Conservation (phyloP, 2,113 vertebrate genomes). For the Caracal caracal region DNA sequence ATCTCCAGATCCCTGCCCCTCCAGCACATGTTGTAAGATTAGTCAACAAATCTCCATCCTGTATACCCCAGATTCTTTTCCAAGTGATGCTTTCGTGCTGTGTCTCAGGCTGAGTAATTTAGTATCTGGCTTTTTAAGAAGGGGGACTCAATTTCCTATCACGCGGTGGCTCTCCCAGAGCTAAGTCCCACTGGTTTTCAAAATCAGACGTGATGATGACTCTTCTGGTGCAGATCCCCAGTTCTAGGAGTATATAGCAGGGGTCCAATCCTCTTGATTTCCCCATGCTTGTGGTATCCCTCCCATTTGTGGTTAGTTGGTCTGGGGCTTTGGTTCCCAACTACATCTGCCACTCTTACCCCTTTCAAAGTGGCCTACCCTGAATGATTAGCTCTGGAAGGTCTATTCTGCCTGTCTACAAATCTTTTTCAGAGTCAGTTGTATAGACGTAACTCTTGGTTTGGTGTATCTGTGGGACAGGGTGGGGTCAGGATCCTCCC, state of each 20-base stretch:
- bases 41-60: background rate
- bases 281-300: background rate
- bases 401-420: background rate
- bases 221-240: background rate
- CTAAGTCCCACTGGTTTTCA: background rate
- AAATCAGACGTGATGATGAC: background rate
- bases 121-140: background rate
- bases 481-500: background rate
- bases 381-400: background rate
- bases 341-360: background rate
- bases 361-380: background rate
- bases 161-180: background rate
- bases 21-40: background rate
- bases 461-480: background rate
- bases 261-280: background rate
- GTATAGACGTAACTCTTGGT: background rate
- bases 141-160: background rate
- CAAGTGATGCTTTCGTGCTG: background rate
- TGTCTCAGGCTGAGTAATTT: background rate
- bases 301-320: background rate
- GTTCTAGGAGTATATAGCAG: background rate
- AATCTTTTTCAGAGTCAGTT: background rate
- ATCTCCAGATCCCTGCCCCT: background rate
- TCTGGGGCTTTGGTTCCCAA: background rate
- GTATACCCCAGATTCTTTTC: background rate